A percentile compares a stretch with the other conserved stretches of the same genome.
Conservation (phyloP, 2,797 vertebrate genomes). For the Xiphorhynchus erythropygius region DNA sequence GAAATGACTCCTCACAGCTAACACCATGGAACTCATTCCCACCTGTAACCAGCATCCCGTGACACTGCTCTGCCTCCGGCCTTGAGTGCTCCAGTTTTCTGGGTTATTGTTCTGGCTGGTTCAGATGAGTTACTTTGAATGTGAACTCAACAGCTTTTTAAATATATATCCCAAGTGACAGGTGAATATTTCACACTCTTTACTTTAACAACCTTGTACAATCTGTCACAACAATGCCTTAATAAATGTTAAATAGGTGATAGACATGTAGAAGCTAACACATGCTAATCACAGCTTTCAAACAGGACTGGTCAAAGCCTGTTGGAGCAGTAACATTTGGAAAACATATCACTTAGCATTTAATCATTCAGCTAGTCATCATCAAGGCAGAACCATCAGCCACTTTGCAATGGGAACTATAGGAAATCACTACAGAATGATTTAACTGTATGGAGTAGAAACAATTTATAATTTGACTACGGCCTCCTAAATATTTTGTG, state of each 20-base stretch:
- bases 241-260: conserved; percentile 24
- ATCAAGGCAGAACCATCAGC: background rate
- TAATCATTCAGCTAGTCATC: background rate
- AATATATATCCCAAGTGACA: conserved; percentile 13
- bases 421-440: background rate
- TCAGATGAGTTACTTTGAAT: background rate
- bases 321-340: background rate
- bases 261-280: background rate
- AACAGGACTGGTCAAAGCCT: background rate
- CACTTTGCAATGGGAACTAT: background rate
- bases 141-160: background rate
- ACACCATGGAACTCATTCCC: background rate
- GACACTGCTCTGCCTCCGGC: background rate
- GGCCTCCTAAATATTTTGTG: background rate
- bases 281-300: background rate
- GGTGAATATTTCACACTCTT: conserved; percentile 41
- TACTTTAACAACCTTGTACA: accelerated
- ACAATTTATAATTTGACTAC: background rate
- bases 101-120: background rate
- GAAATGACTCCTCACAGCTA: background rate
- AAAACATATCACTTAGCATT: background rate
- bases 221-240: conserved; percentile 38
- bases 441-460: background rate
- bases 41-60: background rate
- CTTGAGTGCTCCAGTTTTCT: background rate